Conservation (phyloP, 2,113 vertebrate genomes). For the Salvelinus sp. region DNA sequence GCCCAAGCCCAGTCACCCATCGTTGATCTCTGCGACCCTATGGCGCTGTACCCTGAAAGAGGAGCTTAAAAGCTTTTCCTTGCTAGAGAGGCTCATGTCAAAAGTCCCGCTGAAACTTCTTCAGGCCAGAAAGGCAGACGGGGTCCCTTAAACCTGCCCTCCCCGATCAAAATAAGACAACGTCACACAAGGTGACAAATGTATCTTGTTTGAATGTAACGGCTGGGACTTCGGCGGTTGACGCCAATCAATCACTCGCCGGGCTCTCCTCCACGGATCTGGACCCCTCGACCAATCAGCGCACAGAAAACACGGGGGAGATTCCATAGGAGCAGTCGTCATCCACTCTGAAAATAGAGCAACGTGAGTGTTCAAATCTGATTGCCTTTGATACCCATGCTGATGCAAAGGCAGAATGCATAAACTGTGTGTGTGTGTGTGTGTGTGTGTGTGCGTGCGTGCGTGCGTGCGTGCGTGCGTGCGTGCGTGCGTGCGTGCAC, state of each 20-base stretch:
- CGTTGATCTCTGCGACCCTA: background rate
- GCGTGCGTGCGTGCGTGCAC: background rate
- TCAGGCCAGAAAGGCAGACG: slow-evolving; percentile 1
- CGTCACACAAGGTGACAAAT: too few species aligned
- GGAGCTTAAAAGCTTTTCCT: slow-evolving; percentile 2
- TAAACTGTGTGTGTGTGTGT: background rate
- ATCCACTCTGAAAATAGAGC: background rate
- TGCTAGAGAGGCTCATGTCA: background rate
- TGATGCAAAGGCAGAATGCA: background rate
- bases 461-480: background rate
- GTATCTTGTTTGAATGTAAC: too few species aligned
- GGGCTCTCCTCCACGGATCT: background rate
- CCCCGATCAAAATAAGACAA: too few species aligned
- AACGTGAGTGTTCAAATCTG: background rate
- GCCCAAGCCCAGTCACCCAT: background rate
- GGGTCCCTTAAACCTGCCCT: background rate
- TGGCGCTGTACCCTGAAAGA: background rate
- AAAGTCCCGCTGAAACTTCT: slow-evolving; percentile 1
- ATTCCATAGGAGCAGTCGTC: background rate
- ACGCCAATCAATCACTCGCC: background rate
- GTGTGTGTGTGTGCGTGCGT: background rate
- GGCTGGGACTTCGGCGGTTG: too few species aligned
- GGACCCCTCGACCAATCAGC: background rate
- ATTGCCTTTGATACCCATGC: background rate
- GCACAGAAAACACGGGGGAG: background rate